Evolutionary conservation across 1,140 invertebrate species (phyloP).

Genomic region (Pinna nobilis): DNA sequence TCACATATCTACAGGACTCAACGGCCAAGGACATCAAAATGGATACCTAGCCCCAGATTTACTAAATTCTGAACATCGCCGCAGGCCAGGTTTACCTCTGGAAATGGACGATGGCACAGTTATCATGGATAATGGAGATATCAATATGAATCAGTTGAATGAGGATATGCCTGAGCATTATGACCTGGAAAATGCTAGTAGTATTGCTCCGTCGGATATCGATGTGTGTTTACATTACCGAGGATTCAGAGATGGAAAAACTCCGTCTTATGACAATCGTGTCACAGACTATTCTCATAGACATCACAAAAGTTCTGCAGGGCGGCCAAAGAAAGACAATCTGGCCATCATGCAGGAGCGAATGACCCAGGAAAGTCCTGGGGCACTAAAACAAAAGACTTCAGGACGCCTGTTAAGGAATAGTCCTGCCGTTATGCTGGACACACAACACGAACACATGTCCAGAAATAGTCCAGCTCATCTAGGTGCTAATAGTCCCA

Average conservation of each 20-base stretch:
- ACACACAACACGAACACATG: slow-evolving; percentile 43
- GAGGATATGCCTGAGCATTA: slow-evolving; percentile 94
- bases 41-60: slow-evolving; percentile 87
- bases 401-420: slow-evolving; percentile 26
- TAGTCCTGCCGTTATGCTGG: slow-evolving; percentile 31
- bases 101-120: slow-evolving; percentile 71
- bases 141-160: slow-evolving; percentile 79
- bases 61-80: slow-evolving; percentile 91
- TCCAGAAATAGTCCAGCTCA: slow-evolving; percentile 49
- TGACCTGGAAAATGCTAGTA: slow-evolving; percentile 97
- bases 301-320: slow-evolving; percentile 13
- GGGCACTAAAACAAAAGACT: slow-evolving; percentile 28
- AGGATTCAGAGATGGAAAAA: slow-evolving; percentile 87
- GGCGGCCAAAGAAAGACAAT: neutral
- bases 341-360: neutral
- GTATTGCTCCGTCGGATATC: slow-evolving; percentile 97
- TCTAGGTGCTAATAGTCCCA: slow-evolving; percentile 39
- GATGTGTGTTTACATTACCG: slow-evolving; percentile 98
- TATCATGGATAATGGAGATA: slow-evolving; percentile 76
- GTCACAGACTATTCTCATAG: slow-evolving; percentile 7
- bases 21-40: neutral
- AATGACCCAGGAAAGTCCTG: slow-evolving; percentile 30
- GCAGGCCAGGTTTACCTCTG: slow-evolving; percentile 78
- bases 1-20: no score
- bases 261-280: slow-evolving; percentile 71